phyloP scores from a whole-genome alignment of 2,888 invertebrate species.

The Lithosia quadra region DNA sequence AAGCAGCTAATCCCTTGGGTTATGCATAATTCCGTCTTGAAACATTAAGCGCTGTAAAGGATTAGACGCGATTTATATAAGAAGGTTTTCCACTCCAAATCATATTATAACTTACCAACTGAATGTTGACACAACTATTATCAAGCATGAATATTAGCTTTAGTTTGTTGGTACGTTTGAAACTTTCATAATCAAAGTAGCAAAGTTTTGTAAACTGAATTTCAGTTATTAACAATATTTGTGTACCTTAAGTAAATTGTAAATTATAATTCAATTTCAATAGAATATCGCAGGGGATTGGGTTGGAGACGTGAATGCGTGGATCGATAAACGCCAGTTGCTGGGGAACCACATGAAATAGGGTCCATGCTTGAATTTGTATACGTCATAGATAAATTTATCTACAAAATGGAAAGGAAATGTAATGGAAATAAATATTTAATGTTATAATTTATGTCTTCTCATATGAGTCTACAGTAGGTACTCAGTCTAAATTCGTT shows the following conservation, averaged over 20 bases:
- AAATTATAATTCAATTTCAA: slow-evolving; percentile 30
- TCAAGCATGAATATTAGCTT: slow-evolving; percentile 32
- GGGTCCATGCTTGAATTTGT: neutral
- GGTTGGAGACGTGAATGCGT: neutral
- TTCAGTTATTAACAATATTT: slow-evolving; percentile 30
- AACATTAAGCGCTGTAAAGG: slow-evolving; percentile 78
- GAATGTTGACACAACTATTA: slow-evolving; percentile 42
- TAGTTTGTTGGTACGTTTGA: slow-evolving; percentile 26
- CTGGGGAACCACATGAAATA: neutral
- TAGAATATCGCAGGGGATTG: slow-evolving; percentile 1
- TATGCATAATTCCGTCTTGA: slow-evolving; percentile 81
- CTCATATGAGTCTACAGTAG: no score
- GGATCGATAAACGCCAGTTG: slow-evolving; percentile 5
- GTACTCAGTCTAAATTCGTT: no score
- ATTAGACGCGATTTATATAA: slow-evolving; percentile 79
- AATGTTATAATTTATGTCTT: no score
- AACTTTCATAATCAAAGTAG: slow-evolving; percentile 46
- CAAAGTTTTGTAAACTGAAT: slow-evolving; percentile 39
- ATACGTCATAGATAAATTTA: no score
- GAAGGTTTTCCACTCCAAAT: slow-evolving; percentile 70
- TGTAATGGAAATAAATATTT: no score
- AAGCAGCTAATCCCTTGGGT: slow-evolving; percentile 79
- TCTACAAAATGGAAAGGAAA: no score
- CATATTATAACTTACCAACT: slow-evolving; percentile 47
- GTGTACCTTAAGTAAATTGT: slow-evolving; percentile 32